Evolutionary conservation across 2,888 invertebrate genomes (phyloP), one percentile per base, ranked within the genome.

Genomic region (Caenorhabditis parvicauda): DNA sequence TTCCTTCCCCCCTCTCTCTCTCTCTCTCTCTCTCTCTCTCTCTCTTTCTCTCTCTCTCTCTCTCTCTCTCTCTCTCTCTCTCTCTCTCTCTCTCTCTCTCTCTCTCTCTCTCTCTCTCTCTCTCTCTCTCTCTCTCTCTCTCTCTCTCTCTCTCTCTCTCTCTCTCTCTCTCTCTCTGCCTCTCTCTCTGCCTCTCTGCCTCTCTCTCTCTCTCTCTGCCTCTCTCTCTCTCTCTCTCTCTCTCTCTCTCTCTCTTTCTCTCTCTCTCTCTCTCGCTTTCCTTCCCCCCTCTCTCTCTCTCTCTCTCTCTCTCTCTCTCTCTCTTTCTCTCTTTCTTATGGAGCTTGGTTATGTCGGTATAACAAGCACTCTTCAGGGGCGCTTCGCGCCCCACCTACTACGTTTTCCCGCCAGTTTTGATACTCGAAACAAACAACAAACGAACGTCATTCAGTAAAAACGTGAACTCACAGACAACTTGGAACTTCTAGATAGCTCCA

Each of bases 251-350:
- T 44, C 49, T 49, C 42, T 38, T 44, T 46, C 38, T 44, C 51
- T 50, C 47, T 51, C 56, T 57, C 51, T 57, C 32, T 39, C 56
- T 50, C 51, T 57, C 56, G 51, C 54, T 54, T 52, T 54, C 45
- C 54, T 14, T 44, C 29, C 25, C 5, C 25, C n/a, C 41, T 29
- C 14, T 25, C 9, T 9, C 6, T 35, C 35, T 35, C 22, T 14
- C 29, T 44, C 3, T 32, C 27, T 39, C 39, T 50, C 22, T 45
- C 37, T 51, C 25, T n/a, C n/a, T n/a, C n/a, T n/a, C n/a, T n/a
- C n/a, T n/a, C n/a, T n/a, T n/a, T n/a, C n/a, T n/a, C n/a, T n/a
- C n/a, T n/a, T n/a, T n/a, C n/a, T n/a, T n/a, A n/a, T n/a, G n/a
- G n/a, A n/a, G n/a, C n/a, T n/a, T n/a, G n/a, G n/a, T n/a, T n/a